A percentile compares a stretch with the other conserved stretches of the same genome.
Evolutionary conservation across 2,113 vertebrate species (phyloP).

Genomic region (Ophthalmolycus amberensis): DNA sequence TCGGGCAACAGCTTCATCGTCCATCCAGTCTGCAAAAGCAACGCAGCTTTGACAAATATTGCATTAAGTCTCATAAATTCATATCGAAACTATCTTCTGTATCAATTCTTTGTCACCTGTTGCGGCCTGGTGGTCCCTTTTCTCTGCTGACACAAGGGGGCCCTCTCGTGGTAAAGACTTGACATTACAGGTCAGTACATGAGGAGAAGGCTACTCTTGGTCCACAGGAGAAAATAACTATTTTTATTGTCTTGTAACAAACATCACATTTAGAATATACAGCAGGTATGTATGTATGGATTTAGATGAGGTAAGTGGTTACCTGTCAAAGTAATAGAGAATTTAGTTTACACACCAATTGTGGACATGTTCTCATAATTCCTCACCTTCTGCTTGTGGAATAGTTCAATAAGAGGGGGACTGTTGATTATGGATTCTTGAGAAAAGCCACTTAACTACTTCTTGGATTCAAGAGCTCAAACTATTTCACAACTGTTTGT

Average conservation of each 20-base stretch:
- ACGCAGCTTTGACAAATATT: background rate
- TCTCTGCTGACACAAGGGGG: constrained; percentile 17
- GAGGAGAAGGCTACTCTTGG: background rate
- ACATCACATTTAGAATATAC: background rate
- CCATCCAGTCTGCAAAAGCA: background rate
- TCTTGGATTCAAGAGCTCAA: background rate
- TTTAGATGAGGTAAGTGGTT: background rate
- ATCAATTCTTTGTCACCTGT: background rate
- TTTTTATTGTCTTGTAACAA: background rate
- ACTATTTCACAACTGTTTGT: background rate
- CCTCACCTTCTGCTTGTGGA: background rate
- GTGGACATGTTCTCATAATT: no score
- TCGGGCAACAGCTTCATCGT: background rate
- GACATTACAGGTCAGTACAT: constrained; percentile 34
- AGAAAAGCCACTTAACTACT: background rate
- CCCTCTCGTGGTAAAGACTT: constrained; percentile 40
- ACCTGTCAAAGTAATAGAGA: no score
- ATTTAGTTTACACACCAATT: no score
- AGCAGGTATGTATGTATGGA: background rate
- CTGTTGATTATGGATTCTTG: background rate
- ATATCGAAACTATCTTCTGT: background rate
- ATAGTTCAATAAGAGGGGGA: background rate
- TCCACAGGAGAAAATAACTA: background rate
- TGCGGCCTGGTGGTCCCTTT: accelerated
- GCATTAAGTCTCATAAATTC: background rate